phyloP scores from a whole-genome alignment of 2,113 vertebrate species.

The Saccopteryx leptura region DNA sequence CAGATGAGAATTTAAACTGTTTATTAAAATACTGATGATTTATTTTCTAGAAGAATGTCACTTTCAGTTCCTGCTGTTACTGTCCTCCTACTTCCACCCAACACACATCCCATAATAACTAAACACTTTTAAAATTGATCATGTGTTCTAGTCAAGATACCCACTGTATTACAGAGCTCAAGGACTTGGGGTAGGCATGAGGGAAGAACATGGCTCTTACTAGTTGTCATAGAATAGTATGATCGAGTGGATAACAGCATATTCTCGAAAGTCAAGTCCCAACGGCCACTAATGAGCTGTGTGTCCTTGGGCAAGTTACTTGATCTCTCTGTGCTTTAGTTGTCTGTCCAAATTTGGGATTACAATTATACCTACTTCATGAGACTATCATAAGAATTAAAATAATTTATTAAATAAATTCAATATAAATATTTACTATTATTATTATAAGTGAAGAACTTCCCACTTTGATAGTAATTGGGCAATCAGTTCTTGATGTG shows the following conservation, averaged over 20 bases:
- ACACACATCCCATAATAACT: neutral
- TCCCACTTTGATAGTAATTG: neutral
- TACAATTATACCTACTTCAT: neutral
- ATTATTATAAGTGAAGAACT: neutral
- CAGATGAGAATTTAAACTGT: neutral
- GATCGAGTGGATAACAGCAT: neutral
- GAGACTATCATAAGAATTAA: neutral
- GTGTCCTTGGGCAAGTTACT: neutral
- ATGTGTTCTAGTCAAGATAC: neutral
- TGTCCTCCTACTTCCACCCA: fast-evolving
- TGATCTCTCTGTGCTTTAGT: neutral
- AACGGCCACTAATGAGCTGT: neutral
- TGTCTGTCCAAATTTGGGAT: neutral
- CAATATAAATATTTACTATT: neutral
- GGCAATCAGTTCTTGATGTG: neutral
- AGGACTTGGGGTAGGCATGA: neutral
- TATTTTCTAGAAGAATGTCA: neutral
- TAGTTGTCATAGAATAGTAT: neutral
- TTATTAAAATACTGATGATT: neutral
- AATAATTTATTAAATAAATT: constrained; percentile 23
- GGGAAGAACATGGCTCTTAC: neutral
- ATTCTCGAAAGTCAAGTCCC: neutral
- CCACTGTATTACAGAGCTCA: neutral
- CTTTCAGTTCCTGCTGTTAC: neutral
- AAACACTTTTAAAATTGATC: neutral